phyloP scores from a whole-genome alignment of 1,140 invertebrate genomes.

The Brachionus asplanchnoidis region DNA sequence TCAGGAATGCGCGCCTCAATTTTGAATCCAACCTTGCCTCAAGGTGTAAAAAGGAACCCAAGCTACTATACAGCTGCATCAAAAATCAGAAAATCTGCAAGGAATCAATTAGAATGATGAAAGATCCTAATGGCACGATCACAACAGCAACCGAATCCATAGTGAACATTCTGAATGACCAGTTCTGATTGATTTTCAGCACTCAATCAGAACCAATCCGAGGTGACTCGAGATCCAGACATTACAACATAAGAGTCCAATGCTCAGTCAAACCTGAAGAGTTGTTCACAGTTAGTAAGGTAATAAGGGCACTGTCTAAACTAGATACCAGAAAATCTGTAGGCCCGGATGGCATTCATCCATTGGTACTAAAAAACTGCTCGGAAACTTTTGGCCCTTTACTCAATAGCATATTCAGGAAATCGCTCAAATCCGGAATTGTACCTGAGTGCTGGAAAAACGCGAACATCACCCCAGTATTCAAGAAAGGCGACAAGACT shows the following conservation, averaged over 20 bases:
- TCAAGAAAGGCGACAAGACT: too few relatives aligned
- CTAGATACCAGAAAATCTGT: background rate
- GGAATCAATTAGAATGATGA: background rate
- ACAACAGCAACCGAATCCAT: too few relatives aligned
- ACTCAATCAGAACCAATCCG: background rate
- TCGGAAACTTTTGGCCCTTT: background rate
- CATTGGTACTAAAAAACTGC: background rate
- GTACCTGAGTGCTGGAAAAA: conserved; percentile 39
- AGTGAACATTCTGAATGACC: background rate
- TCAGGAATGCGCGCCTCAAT: background rate
- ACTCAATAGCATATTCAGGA: background rate
- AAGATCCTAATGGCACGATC: background rate
- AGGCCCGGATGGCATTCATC: background rate
- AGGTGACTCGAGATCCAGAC: background rate
- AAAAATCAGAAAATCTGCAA: background rate
- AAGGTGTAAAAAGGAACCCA: background rate
- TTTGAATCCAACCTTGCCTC: background rate
- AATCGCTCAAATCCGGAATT: background rate
- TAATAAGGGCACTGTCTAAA: background rate
- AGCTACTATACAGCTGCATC: background rate
- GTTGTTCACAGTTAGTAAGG: background rate
- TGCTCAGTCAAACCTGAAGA: background rate
- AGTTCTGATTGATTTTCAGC: background rate
- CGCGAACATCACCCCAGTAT: conserved; percentile 42
- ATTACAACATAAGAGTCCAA: background rate